Conservation (phyloP, 2,888 invertebrate genomes). For the Synergus laeviventris region DNA sequence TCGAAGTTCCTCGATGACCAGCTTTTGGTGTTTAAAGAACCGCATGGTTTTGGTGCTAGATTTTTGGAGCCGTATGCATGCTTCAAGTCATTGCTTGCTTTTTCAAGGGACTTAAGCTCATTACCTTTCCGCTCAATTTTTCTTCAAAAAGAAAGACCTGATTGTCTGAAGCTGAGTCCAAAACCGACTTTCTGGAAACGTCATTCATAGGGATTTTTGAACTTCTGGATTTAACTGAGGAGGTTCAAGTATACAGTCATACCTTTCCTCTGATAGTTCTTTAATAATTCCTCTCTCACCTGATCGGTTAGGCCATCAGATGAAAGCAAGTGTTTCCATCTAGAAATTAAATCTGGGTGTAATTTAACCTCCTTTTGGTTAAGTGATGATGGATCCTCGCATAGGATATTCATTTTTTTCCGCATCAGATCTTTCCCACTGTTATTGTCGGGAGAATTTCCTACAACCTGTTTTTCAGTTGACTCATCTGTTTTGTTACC, state of each 20-base stretch:
- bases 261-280: not conserved
- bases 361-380: not conserved
- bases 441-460: too few relatives aligned
- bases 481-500: not conserved
- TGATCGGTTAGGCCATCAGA: not conserved
- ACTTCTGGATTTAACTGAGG: not conserved
- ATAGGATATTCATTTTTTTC: not conserved
- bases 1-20: not conserved
- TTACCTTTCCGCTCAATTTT: not conserved
- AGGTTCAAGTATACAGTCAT: conserved; percentile 1
- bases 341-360: not conserved
- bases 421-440: too few relatives aligned
- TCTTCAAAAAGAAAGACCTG: not conserved
- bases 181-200: not conserved
- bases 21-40: conserved; percentile 5
- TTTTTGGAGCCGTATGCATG: not conserved
- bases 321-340: not conserved
- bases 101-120: not conserved
- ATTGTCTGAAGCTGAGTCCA: not conserved
- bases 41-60: not conserved
- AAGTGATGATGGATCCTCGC: not conserved
- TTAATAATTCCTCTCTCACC: not conserved
- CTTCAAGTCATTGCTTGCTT: not conserved
- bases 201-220: not conserved
- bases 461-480: too few relatives aligned